Conservation (phyloP, 2,113 vertebrate genomes). For the Macquaria australasica region DNA sequence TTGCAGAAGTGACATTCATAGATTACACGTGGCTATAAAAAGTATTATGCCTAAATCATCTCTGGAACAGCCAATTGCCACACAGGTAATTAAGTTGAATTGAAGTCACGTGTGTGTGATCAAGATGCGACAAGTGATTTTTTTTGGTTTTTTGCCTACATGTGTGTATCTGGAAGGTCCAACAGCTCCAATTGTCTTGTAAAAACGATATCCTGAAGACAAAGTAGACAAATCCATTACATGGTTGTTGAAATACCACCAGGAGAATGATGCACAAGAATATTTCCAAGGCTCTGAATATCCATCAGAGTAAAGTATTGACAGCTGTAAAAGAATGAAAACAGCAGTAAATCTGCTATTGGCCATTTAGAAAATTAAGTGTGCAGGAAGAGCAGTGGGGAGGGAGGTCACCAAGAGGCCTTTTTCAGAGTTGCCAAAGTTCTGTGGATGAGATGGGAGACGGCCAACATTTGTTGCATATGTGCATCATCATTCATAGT, state of each 20-base stretch:
- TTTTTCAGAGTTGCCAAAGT: not conserved
- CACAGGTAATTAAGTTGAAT: constrained; percentile 26
- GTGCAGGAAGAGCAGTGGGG: not conserved
- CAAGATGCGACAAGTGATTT: not conserved
- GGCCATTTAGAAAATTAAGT: not conserved
- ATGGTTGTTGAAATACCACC: not conserved
- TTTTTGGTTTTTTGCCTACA: not conserved
- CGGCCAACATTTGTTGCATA: not conserved
- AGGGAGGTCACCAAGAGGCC: too few species aligned
- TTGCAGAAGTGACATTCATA: not conserved
- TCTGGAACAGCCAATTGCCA: not conserved
- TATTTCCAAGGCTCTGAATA: not conserved
- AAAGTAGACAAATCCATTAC: not conserved
- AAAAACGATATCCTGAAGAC: not conserved
- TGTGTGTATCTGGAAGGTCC: not conserved
- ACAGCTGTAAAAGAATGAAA: not conserved
- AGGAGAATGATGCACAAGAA: not conserved
- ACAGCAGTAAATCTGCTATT: not conserved
- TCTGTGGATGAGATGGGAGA: not conserved
- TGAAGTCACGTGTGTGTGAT: constrained; percentile 15
- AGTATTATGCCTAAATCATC: not conserved
- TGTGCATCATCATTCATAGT: not conserved
- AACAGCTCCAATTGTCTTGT: not conserved
- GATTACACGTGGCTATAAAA: not conserved
- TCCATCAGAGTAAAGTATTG: not conserved